Conservation (phyloP, 1,140 invertebrate genomes). For the Caenorhabditis remanei region DNA sequence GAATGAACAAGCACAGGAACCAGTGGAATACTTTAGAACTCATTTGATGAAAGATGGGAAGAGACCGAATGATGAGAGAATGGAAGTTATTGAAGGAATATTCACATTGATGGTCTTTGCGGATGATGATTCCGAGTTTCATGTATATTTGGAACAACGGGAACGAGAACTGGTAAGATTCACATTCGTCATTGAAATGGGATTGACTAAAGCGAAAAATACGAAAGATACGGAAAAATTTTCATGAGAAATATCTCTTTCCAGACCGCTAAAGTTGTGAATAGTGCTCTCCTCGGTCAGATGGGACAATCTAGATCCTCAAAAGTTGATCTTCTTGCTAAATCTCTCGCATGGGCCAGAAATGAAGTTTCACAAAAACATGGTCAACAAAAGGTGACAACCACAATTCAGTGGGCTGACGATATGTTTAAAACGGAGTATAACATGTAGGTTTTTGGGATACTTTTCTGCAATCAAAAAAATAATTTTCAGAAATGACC, state of each 20-base stretch:
- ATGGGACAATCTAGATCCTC: background rate
- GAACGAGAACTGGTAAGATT: background rate
- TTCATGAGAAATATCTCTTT: background rate
- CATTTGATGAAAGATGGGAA: background rate
- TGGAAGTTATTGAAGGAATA: conserved; percentile 2
- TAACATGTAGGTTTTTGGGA: too few species aligned
- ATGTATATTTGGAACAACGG: background rate
- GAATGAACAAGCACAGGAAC: background rate
- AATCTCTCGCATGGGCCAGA: background rate
- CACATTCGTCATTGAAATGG: too few species aligned
- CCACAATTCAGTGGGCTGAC: background rate
- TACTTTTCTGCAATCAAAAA: too few species aligned
- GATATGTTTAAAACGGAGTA: too few species aligned
- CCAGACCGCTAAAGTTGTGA: conserved; percentile 7
- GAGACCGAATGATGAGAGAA: background rate
- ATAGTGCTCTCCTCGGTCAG: background rate
- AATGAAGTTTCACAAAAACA: background rate
- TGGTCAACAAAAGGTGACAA: background rate
- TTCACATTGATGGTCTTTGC: conserved; percentile 10
- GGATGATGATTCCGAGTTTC: background rate
- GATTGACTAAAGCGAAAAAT: too few species aligned
- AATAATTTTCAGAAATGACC: too few species aligned
- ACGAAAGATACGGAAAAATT: too few species aligned
- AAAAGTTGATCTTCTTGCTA: background rate
- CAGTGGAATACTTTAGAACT: background rate